A percentile compares a stretch with the other conserved stretches of the same genome.
Conservation (phyloP, 2,113 vertebrate genomes). For the Platycercus adscitus region DNA sequence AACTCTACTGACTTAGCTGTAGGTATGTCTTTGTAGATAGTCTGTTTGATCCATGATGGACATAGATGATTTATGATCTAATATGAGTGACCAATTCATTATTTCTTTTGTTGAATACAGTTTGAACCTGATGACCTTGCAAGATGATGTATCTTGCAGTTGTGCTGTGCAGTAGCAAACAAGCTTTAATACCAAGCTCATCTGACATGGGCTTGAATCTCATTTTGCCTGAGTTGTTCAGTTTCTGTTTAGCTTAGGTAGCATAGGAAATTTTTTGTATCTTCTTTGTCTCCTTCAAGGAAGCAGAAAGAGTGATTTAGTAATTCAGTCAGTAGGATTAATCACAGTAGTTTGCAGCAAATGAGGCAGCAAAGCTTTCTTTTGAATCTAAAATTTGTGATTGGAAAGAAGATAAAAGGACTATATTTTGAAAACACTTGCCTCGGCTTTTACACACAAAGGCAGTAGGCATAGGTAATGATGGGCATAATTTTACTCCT, state of each 20-base stretch:
- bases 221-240: background rate
- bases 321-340: background rate
- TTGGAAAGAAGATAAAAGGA: slow-evolving; percentile 8
- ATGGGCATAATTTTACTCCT: background rate
- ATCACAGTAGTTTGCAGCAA: background rate
- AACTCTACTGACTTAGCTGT: background rate
- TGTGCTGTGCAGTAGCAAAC: background rate
- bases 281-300: background rate
- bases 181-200: background rate
- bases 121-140: background rate
- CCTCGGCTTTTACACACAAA: background rate
- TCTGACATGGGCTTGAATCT: background rate
- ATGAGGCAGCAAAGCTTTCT: background rate
- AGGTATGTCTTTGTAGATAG: background rate
- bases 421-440: background rate
- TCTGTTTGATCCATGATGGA: background rate
- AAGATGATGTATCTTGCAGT: background rate
- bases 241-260: background rate
- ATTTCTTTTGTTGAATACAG: background rate
- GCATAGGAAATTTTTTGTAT: background rate
- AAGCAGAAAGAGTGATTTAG: background rate
- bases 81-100: background rate
- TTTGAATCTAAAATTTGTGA: background rate
- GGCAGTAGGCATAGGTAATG: background rate
- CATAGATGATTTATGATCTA: background rate